Evolutionary conservation across 2,888 invertebrate genomes (phyloP), one percentile per base, ranked within the genome.

Genomic region (Pseudeuparius sepicola): DNA sequence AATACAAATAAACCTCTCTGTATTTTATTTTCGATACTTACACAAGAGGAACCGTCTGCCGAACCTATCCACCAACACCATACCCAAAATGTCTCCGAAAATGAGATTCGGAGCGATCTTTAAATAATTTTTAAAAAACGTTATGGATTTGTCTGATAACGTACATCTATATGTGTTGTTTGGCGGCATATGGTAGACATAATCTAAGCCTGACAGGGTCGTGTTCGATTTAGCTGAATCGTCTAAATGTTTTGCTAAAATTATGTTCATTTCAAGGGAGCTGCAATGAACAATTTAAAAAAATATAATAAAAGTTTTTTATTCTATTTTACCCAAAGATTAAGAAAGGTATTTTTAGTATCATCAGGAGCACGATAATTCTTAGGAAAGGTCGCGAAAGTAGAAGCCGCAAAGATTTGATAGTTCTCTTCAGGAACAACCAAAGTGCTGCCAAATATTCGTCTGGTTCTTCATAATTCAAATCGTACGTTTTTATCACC

Each of bases 401-500:
- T 27, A 51, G 25, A 10, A 47, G 10, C 20, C 33, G 43, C 3
- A 45, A 12, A 4, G 46, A 39, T 33, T 39, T 48, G 12, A 32
- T 33, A 4, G 46, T 32, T 25, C 48, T 35, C 28, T 31, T 32
- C 4, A 34, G 9, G 12, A 45, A 27, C 23, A 31, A 35, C 24
- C 39, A 26, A 6, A 33, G 24, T 12, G 25, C 16, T 9, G 36
- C 36, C 11, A 26, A 34, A 16, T 25, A 30, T 2, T 30, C 24
- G 0, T 18, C 17, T 1, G 46, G 42, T 34, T 43, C 46, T 10
- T 36, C 39, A 11, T 49, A 34, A 20, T 43, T 40, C 9, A 55
- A 35, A 24, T 42, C 41, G 32, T 52, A 51, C 17, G 48, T 46
- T 3, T 47, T 24, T 4, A 56, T 45, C 4, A 55, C 31, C 29